These are phyloP conservation scores for Trichopoda pennipes DNA, from an alignment of 2,888 invertebrate genomes.

Conservation along the genomic window DNA sequence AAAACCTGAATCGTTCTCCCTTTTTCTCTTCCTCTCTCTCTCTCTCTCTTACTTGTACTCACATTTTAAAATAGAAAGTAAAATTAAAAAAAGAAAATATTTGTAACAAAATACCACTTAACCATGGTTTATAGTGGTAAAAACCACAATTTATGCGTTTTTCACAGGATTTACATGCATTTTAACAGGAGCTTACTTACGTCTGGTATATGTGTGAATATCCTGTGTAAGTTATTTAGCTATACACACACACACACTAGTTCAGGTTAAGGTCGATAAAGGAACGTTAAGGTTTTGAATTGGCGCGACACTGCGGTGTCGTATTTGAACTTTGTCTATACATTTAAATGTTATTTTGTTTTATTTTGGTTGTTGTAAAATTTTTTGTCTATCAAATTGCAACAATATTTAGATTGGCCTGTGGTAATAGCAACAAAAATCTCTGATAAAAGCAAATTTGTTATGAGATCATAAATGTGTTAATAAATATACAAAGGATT, in stretches of 20 bases:
- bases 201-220: constrained; percentile 57
- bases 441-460: constrained; percentile 38
- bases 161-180: constrained; percentile 66
- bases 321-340: constrained; percentile 35
- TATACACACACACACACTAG: constrained; percentile 38
- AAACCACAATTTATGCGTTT: constrained; percentile 66
- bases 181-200: constrained; percentile 62
- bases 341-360: constrained; percentile 22
- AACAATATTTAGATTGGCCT: constrained; percentile 51
- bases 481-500: constrained; percentile 39
- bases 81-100: constrained; percentile 18
- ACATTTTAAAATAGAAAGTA: background rate
- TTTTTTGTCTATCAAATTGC: constrained; percentile 10
- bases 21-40: background rate
- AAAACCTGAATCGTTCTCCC: background rate
- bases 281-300: constrained; percentile 31
- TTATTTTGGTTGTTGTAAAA: background rate
- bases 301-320: constrained; percentile 61
- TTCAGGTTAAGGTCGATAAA: background rate
- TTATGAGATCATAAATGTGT: constrained; percentile 23
- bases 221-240: constrained; percentile 29
- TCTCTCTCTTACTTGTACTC: background rate
- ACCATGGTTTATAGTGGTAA: constrained; percentile 54
- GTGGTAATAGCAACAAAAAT: background rate
- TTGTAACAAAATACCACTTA: constrained; percentile 65